Base-by-base conservation (phyloP, 2,113 vertebrate genomes). In the Cricetomys ansorgei region DNA sequence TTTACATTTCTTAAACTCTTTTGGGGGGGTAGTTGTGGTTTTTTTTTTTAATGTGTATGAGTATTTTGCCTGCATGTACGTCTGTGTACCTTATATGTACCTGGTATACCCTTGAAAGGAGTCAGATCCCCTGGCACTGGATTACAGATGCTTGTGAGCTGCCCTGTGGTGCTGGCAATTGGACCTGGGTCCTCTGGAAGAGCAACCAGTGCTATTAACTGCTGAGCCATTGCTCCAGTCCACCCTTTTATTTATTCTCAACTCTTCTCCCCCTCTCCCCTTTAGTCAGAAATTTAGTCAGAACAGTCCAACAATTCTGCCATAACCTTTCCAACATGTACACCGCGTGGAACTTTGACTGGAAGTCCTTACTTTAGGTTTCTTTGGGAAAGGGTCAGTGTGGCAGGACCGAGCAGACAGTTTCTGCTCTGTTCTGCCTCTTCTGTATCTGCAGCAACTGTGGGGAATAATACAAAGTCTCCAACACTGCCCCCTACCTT, bases 401-500 rank as follows among this genome's bases (percentile, higher is more conserved):
- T 25, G 31, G 37, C 5, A 2, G 89, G 21, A 88, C 23, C 12
- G 3, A 77, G 21, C 13, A 90, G 45, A 77, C 21, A 81, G 55
- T 13, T 65, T 94, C 76, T 45, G 2, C 65, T 76, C 45, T 91
- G 29, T 19, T 55, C 31, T 37, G 67, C 12, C 6, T 17, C 31
- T 17, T 29, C 31, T 57, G n/a, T 55, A 31, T 75, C 83, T 70
- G 27, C 62, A 91, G 50, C 17, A 70, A 94, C n/a, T 48, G 2
- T 89, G 67, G 85, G 19, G 29, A 91, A 85, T 70, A 84, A 72
- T 17, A 37, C 65, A 64, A 89, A 96, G 50, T 76, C 53, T n/a
- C 17, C 8, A 53, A 65, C 37, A 79, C 12, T 88, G 21, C 34
- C 67, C 73, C 86, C 31, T 87, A 8, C 76, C 45, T 62, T 89